These are phyloP conservation scores for Drosophila pachea DNA, from an alignment of 1,140 invertebrate genomes.

Conservation along the genomic window DNA sequence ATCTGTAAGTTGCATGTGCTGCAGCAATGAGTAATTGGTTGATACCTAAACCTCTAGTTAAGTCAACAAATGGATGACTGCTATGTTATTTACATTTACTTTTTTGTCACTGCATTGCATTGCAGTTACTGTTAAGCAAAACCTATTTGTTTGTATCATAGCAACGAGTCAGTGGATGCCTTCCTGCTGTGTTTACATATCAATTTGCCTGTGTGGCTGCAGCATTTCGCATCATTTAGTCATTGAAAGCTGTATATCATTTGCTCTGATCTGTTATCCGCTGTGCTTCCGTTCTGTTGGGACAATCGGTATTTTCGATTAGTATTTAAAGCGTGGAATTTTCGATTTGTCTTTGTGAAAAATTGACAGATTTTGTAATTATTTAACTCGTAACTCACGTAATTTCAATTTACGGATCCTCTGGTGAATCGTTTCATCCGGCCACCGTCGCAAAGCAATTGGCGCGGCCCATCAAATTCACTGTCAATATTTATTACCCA, in stretches of 20 bases:
- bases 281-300: too few relatives aligned
- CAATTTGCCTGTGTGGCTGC: too few relatives aligned
- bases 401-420: constrained; percentile 18
- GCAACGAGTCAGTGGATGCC: too few relatives aligned
- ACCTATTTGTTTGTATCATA: too few relatives aligned
- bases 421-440: constrained; percentile 31
- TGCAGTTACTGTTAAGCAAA: neutral
- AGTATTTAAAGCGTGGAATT: neutral
- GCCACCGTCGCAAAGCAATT: constrained; percentile 12
- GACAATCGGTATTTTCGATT: too few relatives aligned
- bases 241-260: too few relatives aligned
- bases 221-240: too few relatives aligned
- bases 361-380: neutral
- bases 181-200: too few relatives aligned
- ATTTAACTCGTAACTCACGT: constrained; percentile 15
- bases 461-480: constrained; percentile 43
- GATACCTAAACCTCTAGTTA: too few relatives aligned
- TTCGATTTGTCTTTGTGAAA: neutral
- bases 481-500: constrained; percentile 70
- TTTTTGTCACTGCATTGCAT: too few relatives aligned
- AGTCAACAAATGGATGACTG: too few relatives aligned
- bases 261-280: too few relatives aligned
- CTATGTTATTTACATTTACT: neutral
- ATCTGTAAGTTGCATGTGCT: neutral
- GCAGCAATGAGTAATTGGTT: neutral